These are phyloP conservation scores for Rhipidura dahli DNA, from an alignment of 2,113 vertebrate genomes.

Conservation along the genomic window DNA sequence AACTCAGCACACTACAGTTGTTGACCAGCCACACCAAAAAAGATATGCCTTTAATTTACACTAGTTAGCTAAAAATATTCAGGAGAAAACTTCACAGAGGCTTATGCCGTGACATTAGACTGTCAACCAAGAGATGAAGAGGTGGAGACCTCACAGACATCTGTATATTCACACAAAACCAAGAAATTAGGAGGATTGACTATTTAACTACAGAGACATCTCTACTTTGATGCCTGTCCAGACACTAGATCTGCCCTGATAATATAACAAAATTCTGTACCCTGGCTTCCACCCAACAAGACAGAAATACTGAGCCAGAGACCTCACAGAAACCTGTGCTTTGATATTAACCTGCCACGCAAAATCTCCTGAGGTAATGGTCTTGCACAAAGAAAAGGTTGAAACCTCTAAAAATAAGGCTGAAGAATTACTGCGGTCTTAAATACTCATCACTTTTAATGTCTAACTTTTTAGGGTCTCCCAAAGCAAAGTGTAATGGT, in stretches of 20 bases:
- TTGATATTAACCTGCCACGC: background rate
- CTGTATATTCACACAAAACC: background rate
- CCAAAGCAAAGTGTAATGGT: background rate
- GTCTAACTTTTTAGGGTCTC: background rate
- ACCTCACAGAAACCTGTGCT: slow-evolving; percentile 3
- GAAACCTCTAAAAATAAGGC: background rate
- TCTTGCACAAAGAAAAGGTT: background rate
- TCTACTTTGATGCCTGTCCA: slow-evolving; percentile 23
- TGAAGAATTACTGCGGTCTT: background rate
- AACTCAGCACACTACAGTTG: background rate
- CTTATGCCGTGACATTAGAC: background rate
- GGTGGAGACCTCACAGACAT: background rate
- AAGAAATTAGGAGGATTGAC: background rate
- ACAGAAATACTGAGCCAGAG: background rate
- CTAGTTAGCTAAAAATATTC: background rate
- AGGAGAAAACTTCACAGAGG: background rate
- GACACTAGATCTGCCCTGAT: background rate
- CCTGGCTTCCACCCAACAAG: background rate
- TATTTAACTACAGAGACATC: background rate
- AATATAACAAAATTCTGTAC: background rate
- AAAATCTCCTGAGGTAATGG: background rate
- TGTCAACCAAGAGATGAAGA: background rate
- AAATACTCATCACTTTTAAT: background rate
- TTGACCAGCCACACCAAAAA: background rate
- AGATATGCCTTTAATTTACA: background rate